Conservation (phyloP, 2,797 vertebrate genomes). For the Ptychadena robeensis region DNA sequence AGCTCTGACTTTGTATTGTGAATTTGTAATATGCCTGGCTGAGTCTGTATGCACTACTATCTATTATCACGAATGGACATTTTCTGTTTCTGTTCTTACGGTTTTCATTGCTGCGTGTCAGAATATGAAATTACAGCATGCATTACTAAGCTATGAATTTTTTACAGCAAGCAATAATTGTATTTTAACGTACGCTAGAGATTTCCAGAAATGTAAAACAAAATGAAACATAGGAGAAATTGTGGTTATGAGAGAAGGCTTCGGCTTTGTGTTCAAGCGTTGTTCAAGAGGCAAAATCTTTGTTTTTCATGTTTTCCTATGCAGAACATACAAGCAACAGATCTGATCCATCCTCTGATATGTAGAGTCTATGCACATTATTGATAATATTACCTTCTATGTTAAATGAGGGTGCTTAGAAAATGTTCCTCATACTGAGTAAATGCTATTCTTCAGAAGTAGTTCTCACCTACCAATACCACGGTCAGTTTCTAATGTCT, state of each 20-base stretch:
- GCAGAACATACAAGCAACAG: background rate
- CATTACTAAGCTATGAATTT: conserved; percentile 13
- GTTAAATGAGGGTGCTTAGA: no score
- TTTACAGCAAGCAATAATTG: conserved; percentile 17
- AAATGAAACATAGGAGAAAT: background rate
- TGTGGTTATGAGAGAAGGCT: conserved; percentile 14
- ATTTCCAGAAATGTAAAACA: conserved; percentile 1
- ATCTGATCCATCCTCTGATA: background rate
- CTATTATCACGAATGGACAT: background rate
- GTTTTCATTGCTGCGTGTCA: conserved; percentile 12
- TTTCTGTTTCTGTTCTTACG: conserved; percentile 2
- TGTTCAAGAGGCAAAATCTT: background rate
- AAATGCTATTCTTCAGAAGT: no score
- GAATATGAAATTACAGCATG: background rate
- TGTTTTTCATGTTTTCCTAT: background rate
- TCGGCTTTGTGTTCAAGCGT: background rate
- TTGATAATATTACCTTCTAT: no score
- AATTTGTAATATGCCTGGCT: background rate
- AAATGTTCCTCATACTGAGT: no score
- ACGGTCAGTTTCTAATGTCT: no score
- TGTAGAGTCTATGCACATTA: no score
- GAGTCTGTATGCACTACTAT: background rate
- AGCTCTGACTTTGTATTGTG: background rate
- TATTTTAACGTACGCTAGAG: background rate
- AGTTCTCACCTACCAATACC: no score